These are phyloP conservation scores for Andrena camellia DNA, from an alignment of 2,888 invertebrate genomes.

Conservation along the genomic window DNA sequence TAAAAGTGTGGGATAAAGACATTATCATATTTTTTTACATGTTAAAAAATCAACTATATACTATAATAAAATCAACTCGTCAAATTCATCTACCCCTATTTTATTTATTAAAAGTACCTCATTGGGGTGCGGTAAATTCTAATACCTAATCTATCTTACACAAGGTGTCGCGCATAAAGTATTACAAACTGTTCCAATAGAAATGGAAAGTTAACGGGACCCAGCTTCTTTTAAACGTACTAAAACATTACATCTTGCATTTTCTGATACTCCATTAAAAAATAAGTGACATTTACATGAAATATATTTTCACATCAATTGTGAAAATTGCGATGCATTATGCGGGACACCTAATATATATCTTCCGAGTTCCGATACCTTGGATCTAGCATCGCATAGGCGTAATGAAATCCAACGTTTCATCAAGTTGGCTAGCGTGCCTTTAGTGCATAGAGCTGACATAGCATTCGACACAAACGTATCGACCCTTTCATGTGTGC, in stretches of 20 bases:
- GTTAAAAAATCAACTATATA: constrained; percentile 47
- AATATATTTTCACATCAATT: too few species aligned
- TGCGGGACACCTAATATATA: background rate
- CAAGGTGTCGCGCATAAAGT: background rate
- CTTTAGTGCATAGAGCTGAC: constrained; percentile 18
- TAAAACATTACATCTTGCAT: too few species aligned
- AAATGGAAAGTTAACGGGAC: background rate
- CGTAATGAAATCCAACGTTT: constrained; percentile 13
- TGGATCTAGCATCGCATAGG: background rate
- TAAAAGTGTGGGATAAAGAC: constrained; percentile 41
- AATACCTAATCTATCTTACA: too few species aligned
- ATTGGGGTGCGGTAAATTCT: background rate
- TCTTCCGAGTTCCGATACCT: background rate
- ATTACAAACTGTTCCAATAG: background rate
- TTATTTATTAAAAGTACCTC: constrained; percentile 37
- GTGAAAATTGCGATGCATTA: background rate
- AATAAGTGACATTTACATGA: too few species aligned
- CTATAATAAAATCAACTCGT: constrained; percentile 49
- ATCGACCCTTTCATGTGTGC: constrained; percentile 38
- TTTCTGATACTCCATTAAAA: too few species aligned
- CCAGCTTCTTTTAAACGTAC: too few species aligned
- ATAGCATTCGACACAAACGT: constrained; percentile 42
- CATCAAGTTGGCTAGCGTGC: constrained; percentile 56
- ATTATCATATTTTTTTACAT: constrained; percentile 56
- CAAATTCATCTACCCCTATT: constrained; percentile 38